A percentile compares a stretch with the other conserved stretches of the same genome.
These are phyloP conservation scores for Drosophila setifemur DNA, from an alignment of 1,140 invertebrate species.

Conservation along the genomic window DNA sequence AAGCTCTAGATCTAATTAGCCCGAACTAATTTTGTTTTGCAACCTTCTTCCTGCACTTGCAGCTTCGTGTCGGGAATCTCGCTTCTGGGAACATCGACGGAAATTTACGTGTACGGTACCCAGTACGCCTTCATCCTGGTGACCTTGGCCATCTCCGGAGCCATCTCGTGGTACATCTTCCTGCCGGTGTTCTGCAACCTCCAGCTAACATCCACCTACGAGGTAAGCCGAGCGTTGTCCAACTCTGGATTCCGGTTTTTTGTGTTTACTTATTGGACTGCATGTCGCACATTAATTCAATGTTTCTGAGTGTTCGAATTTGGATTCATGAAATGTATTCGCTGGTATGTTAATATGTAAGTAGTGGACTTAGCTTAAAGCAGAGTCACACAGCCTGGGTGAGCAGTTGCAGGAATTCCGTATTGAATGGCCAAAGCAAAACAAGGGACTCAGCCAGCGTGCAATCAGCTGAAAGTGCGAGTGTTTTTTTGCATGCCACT, in stretches of 20 bases:
- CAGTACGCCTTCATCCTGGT: slow-evolving; percentile 88
- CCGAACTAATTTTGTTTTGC: slow-evolving; percentile 4
- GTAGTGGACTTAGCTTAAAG: slow-evolving; percentile 11
- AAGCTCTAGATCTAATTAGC: slow-evolving; percentile 20
- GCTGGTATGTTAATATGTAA: slow-evolving; percentile 49
- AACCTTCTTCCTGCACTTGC: slow-evolving; percentile 3
- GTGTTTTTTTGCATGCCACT: slow-evolving; percentile 27
- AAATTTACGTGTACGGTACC: slow-evolving; percentile 92
- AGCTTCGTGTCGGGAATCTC: slow-evolving; percentile 95
- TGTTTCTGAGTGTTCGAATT: slow-evolving; percentile 15
- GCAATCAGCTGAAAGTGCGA: slow-evolving; percentile 22
- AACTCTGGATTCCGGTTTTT: background rate
- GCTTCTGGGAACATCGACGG: slow-evolving; percentile 90
- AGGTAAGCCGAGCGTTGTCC: slow-evolving; percentile 84
- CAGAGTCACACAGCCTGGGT: background rate
- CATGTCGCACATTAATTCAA: slow-evolving; percentile 50
- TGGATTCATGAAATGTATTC: slow-evolving; percentile 15
- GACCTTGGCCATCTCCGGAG: slow-evolving; percentile 86
- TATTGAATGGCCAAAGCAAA: background rate
- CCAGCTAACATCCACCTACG: slow-evolving; percentile 91
- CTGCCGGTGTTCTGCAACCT: slow-evolving; percentile 93
- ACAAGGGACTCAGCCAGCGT: background rate
- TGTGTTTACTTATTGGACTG: slow-evolving; percentile 29
- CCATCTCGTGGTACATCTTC: slow-evolving; percentile 89
- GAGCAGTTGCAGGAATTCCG: background rate